Evolutionary conservation across 2,113 vertebrate species (phyloP).

Genomic region (Rhizomys pruinosus): DNA sequence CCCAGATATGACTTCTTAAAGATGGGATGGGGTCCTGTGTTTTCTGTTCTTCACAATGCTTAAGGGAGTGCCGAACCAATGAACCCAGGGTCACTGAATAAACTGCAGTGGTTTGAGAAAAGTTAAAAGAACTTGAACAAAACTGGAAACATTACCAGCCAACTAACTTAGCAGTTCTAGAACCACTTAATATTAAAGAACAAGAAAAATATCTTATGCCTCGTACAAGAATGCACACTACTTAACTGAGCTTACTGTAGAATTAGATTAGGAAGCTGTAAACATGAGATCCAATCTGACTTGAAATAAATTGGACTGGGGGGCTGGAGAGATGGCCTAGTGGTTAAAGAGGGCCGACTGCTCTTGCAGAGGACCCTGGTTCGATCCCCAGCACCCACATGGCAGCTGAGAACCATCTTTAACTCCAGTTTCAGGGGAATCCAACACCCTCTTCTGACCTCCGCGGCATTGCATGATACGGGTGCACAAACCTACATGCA

Average conservation of each 20-base stretch:
- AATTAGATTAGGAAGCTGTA: conserved; percentile 30
- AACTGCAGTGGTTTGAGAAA: neutral
- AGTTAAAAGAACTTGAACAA: conserved; percentile 29
- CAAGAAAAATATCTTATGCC: neutral
- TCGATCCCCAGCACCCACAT: no score
- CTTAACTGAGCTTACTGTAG: neutral
- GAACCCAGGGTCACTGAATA: conserved; percentile 5
- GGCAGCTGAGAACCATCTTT: no score
- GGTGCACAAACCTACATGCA: no score
- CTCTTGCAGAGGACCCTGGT: no score
- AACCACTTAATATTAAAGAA: conserved; percentile 1
- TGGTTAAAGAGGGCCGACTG: no score
- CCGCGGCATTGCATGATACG: no score
- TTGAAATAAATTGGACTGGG: no score
- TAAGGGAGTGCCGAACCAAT: neutral
- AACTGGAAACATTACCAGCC: conserved; percentile 20
- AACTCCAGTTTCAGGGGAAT: no score
- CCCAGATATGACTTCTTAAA: conserved; percentile 10
- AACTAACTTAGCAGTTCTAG: neutral
- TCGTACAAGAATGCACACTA: conserved; percentile 8
- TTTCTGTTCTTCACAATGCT: conserved; percentile 15
- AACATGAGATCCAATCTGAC: conserved; percentile 28
- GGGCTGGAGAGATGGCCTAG: neutral
- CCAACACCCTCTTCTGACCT: no score
- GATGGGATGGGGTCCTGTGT: neutral